phyloP scores from a whole-genome alignment of 2,113 vertebrate species.

The Stegostoma tigrinum region DNA sequence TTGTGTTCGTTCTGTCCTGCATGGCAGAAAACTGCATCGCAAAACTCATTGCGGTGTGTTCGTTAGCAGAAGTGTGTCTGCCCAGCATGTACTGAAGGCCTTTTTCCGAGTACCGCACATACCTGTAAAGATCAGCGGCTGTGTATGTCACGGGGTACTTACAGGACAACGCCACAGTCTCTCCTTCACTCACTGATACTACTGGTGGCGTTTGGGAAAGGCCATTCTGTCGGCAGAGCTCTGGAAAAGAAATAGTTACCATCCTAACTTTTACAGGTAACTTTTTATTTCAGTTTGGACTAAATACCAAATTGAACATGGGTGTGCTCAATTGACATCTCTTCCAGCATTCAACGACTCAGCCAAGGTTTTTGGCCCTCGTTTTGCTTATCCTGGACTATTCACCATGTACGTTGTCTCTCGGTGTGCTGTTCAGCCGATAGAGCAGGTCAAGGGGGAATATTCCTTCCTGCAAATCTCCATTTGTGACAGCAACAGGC shows the following conservation, averaged over 20 bases:
- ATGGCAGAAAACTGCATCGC: background rate
- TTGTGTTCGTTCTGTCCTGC: background rate
- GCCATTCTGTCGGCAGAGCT: background rate
- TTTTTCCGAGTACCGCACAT: background rate
- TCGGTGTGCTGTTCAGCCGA: no score
- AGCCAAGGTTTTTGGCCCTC: no score
- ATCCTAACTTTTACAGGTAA: no score
- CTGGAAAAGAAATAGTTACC: background rate
- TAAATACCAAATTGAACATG: no score
- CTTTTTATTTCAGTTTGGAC: no score
- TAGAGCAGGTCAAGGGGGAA: no score
- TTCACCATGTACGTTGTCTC: no score
- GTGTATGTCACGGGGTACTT: background rate
- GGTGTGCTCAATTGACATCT: no score
- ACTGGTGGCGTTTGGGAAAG: background rate
- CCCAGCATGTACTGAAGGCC: background rate
- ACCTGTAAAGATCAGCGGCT: background rate
- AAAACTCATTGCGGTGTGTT: background rate
- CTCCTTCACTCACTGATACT: background rate
- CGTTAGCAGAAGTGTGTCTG: background rate
- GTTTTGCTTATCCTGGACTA: no score
- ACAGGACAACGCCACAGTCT: background rate
- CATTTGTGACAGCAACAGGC: no score
- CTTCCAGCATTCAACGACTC: no score
- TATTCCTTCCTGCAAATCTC: no score